Evolutionary conservation across 2,797 vertebrate species (phyloP).

Genomic region (Antennarius maculatus): DNA sequence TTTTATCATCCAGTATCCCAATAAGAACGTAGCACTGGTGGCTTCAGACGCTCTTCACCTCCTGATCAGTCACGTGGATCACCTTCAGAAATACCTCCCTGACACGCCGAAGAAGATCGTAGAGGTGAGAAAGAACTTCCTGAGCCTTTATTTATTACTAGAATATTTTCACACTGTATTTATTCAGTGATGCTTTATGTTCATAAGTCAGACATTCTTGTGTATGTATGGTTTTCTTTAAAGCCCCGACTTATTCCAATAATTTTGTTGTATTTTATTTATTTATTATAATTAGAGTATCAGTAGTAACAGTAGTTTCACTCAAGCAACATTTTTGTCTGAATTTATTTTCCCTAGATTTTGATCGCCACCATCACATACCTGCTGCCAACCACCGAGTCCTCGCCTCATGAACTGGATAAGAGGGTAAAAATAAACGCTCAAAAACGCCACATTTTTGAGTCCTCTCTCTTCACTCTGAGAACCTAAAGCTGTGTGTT

Average conservation of each 20-base stretch:
- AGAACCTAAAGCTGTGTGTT: background rate
- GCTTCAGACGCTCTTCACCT: conserved; percentile 96
- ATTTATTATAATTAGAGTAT: background rate
- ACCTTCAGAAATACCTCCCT: conserved; percentile 91
- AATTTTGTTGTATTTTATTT: background rate
- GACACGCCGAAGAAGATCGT: conserved; percentile 96
- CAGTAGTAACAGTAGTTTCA: background rate
- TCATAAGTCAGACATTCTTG: background rate
- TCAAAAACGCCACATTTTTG: background rate
- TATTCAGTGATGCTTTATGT: background rate
- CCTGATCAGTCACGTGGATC: conserved; percentile 91
- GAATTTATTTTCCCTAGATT: conserved; percentile 78
- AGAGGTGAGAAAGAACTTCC: conserved; percentile 80
- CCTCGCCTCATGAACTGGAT: conserved; percentile 93
- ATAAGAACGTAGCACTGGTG: conserved; percentile 95
- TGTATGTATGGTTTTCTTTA: too few species aligned
- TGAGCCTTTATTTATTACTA: background rate
- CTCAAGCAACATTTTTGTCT: too few species aligned
- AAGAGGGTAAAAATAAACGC: conserved; percentile 86
- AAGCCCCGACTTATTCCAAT: too few species aligned
- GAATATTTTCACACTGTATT: background rate
- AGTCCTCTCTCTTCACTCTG: background rate
- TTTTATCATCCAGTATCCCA: conserved; percentile 87
- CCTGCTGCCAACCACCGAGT: conserved; percentile 92
- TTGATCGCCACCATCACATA: conserved; percentile 95